A percentile compares a stretch with the other conserved stretches of the same genome.
Evolutionary conservation across 2,888 invertebrate genomes (phyloP).

Genomic region (Flexamia atlantica): DNA sequence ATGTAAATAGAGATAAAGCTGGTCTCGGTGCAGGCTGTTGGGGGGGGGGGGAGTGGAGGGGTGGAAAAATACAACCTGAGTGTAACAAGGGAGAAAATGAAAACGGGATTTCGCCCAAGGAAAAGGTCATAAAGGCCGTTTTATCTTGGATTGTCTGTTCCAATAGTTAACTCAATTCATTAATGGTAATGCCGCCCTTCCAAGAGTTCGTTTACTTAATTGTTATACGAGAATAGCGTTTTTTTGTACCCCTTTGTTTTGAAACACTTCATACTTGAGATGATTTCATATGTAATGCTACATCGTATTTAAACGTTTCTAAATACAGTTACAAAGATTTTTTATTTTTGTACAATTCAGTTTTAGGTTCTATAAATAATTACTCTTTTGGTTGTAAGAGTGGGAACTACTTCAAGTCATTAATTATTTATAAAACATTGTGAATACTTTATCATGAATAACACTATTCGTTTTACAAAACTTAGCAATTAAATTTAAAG

Average conservation of each 20-base stretch:
- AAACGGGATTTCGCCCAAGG: constrained; percentile 47
- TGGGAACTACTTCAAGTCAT: too few relatives aligned
- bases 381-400: too few relatives aligned
- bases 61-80: constrained; percentile 39
- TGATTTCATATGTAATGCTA: too few relatives aligned
- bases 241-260: constrained; percentile 33
- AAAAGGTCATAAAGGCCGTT: constrained; percentile 42
- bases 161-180: constrained; percentile 46
- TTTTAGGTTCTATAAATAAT: too few relatives aligned
- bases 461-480: too few relatives aligned
- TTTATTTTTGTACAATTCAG: too few relatives aligned
- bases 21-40: neutral
- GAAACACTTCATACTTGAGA: too few relatives aligned
- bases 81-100: constrained; percentile 49
- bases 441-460: too few relatives aligned
- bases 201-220: constrained; percentile 28
- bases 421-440: too few relatives aligned
- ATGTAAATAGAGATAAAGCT: constrained; percentile 49
- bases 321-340: too few relatives aligned
- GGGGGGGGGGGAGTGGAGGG: neutral
- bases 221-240: constrained; percentile 17
- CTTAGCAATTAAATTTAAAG: too few relatives aligned
- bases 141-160: constrained; percentile 47
- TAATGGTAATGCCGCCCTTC: constrained; percentile 32
- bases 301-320: too few relatives aligned